These are phyloP conservation scores for Morpho achilles DNA, from an alignment of 2,888 invertebrate species.

Conservation along the genomic window DNA sequence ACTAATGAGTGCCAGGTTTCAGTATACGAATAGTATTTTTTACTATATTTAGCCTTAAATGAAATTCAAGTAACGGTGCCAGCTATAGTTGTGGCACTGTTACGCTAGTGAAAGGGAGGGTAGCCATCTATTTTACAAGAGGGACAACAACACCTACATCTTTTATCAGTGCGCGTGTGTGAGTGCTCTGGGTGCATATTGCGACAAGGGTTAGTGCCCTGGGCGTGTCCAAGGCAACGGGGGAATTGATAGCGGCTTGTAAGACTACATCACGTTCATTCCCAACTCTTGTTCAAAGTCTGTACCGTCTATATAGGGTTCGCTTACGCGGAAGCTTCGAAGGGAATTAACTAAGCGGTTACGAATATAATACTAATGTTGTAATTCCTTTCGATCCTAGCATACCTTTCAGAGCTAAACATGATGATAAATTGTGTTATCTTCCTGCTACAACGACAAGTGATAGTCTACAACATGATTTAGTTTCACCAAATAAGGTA, in stretches of 20 bases:
- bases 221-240: conserved; percentile 65
- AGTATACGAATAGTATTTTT: no score
- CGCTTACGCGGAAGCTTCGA: conserved; percentile 38
- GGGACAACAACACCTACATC: conserved; percentile 47
- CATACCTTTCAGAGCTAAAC: conserved; percentile 29
- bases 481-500: conserved; percentile 19
- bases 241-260: conserved; percentile 55
- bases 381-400: conserved; percentile 31
- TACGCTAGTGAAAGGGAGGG: conserved; percentile 74
- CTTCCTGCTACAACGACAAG: conserved; percentile 27
- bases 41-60: neutral
- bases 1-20: no score
- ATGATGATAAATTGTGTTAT: conserved; percentile 25
- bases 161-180: conserved; percentile 39
- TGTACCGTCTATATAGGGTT: conserved; percentile 43
- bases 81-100: conserved; percentile 56
- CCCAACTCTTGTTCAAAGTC: conserved; percentile 43
- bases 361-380: conserved; percentile 25
- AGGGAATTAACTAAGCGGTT: conserved; percentile 33
- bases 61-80: conserved; percentile 30
- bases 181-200: conserved; percentile 41
- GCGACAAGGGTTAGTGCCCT: conserved; percentile 65
- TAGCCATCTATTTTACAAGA: conserved; percentile 68
- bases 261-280: conserved; percentile 49
- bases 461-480: conserved; percentile 21